These are phyloP conservation scores for Hydrophis major DNA, from an alignment of 2,797 vertebrate species.

Conservation along the genomic window DNA sequence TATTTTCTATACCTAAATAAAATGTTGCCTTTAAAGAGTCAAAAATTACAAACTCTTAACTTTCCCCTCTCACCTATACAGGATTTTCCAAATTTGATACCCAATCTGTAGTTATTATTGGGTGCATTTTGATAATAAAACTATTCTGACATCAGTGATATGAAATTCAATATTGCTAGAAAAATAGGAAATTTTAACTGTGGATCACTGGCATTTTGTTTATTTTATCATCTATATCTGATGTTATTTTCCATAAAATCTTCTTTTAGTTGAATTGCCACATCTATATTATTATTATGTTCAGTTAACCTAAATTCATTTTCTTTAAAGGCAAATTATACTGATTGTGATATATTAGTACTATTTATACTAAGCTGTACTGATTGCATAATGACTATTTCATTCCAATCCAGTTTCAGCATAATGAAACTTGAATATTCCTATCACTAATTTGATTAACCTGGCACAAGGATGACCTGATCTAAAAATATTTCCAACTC, in stretches of 20 bases:
- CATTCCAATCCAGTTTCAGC: not conserved
- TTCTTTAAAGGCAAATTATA: not conserved
- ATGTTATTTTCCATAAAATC: not conserved
- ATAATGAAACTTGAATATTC: not conserved
- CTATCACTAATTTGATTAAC: not conserved
- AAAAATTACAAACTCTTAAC: not conserved
- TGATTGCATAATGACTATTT: not conserved
- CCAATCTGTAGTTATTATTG: not conserved
- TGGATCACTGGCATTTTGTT: not conserved
- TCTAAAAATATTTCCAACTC: not conserved
- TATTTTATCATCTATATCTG: not conserved
- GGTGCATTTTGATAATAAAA: not conserved
- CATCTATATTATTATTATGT: not conserved
- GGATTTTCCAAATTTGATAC: not conserved
- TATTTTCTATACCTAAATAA: not conserved
- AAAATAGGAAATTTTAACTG: slow-evolving; percentile 9
- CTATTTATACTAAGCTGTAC: not conserved
- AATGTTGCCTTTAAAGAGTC: not conserved
- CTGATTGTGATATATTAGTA: no score
- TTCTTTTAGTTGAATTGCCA: not conserved
- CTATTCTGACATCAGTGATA: not conserved
- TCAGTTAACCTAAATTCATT: not conserved
- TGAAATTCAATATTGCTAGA: not conserved
- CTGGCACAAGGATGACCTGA: not conserved
- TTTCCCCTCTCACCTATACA: not conserved